Base-by-base conservation (phyloP, 2,113 vertebrate species). In the Grammomys dolichurus region DNA sequence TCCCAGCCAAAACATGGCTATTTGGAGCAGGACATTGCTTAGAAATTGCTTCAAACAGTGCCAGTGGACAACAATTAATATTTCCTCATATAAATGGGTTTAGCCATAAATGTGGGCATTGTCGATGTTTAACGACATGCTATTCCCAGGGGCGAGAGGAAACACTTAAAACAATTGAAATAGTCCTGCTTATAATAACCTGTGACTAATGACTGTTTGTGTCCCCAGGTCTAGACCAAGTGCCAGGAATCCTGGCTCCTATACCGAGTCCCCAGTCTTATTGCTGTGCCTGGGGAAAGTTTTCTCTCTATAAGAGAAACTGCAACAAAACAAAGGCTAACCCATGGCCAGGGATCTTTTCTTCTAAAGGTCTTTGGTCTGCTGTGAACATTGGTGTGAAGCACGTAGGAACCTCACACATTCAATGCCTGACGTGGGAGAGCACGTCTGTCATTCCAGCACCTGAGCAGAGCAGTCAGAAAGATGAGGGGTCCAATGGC, bases 131-230 rank as follows among this genome's bases (percentile, higher is more conserved):
- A 58, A 93, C 7, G 67, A 48, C 46, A 48, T 80, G 40, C 48
- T 89, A 63, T 63, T 58, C 10, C 6, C 46, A 51, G 31, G 76
- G 46, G 40, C n/a, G 40, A 75, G 22, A 80, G 73, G 77, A 86
- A 82, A 46, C 84, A 89, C 54, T 92, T 93, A 76, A 91, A 96
- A 91, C 76, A 93, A 94, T 65, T 58, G 89, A 94, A 91, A 90
- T 16, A 82, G 22, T 78, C 36, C 3, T 46, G 31, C 28, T 80
- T 60, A 89, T 33, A 73, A 77, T 70, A 86, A 56, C 70, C 40
- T 22, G 20, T 90, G 81, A 90, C 81, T 89, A 81, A 88, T 72
- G 46, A 75, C 20, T 76, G 58, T 36, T 14, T 8, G 33, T 5
- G 56, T 65, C 51, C 26, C 43, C 20, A 24, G 26, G 65, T 77